These are phyloP conservation scores for Didymodactylos carnosus DNA, from an alignment of 2,888 invertebrate species.

Conservation along the genomic window DNA sequence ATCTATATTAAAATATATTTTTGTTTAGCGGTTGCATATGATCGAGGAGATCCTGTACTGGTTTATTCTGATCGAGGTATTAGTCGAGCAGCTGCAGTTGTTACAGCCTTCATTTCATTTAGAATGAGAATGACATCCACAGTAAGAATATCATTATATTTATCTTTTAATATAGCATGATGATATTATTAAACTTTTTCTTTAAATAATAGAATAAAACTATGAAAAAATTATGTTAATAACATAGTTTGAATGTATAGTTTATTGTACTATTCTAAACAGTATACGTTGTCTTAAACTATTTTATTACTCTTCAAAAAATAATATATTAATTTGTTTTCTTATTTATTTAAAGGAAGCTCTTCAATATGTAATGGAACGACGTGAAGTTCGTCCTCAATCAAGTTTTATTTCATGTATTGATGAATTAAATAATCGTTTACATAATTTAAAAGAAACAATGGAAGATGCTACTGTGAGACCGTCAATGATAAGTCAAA, in stretches of 20 bases:
- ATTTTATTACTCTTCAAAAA: no score
- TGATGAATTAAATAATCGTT: not conserved
- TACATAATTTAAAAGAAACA: not conserved
- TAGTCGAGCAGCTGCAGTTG: conserved; percentile 26
- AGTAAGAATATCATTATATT: no score
- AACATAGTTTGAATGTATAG: no score
- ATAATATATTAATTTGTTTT: no score
- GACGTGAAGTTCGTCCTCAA: not conserved
- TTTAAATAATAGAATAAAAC: not conserved
- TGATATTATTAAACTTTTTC: not conserved
- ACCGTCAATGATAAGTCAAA: no score
- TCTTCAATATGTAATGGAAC: not conserved
- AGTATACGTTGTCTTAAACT: no score
- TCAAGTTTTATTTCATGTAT: not conserved
- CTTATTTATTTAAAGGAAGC: not conserved
- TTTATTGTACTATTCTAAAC: no score
- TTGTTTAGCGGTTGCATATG: conserved; percentile 21
- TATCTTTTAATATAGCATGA: no score
- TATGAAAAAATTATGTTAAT: no score
- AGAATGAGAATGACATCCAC: not conserved
- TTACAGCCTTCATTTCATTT: conserved; percentile 21
- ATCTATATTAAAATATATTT: not conserved
- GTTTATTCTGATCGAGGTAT: conserved; percentile 28
- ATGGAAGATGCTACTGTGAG: not conserved
- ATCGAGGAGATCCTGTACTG: conserved; percentile 22